Base-by-base conservation (phyloP, 2,888 invertebrate species). In the Dynastes maya region DNA sequence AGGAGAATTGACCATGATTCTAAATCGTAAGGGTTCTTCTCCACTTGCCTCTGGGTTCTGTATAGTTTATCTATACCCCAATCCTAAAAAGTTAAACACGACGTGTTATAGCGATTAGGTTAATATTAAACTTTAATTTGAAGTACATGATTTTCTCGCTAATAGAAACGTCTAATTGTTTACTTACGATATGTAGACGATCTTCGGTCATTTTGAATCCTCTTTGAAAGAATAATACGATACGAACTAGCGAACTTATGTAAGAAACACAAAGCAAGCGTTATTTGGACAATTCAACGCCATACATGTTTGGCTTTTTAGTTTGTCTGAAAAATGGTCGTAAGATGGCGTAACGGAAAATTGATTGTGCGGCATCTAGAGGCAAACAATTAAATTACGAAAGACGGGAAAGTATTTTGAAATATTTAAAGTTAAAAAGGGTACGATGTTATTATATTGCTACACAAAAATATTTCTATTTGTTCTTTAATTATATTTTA, bases 1-100 rank as follows among this genome's bases (percentile, higher is more conserved):
- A 99, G 93, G 77, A 99, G 92, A 32, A 99, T 92, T 76, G 98
- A 98, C 99, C 99, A 99, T 40, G 98, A 97, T 88, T 99, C 99
- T 49, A 98, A 93, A 88, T 99, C 99, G 86, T 97, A 98, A 0
- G 95, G 93, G 82, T 96, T 96, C 61, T 95, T 93, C 86, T 97
- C 96, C 0, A 98, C 94, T 1, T 95, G 94, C 82, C 95, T 93
- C 85, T 96, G 96, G 3, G 96, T 96, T 45, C 96, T 91, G 82
- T 93, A 93, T 58, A 97, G 88, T 80, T 96, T 93, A 85, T 97
- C 96, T 87, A 95, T 96, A 8, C 96, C 96, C 96, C 96, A 96
- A 88, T 96, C 96, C 96, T 96, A 87, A 84, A 80, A 78, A 81
- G 49, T 51, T 13, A 64, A 49, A 75, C 37, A 29, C 8, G 45